Conservation (phyloP, 2,797 vertebrate genomes). For the Basileuterus tristriatus region DNA sequence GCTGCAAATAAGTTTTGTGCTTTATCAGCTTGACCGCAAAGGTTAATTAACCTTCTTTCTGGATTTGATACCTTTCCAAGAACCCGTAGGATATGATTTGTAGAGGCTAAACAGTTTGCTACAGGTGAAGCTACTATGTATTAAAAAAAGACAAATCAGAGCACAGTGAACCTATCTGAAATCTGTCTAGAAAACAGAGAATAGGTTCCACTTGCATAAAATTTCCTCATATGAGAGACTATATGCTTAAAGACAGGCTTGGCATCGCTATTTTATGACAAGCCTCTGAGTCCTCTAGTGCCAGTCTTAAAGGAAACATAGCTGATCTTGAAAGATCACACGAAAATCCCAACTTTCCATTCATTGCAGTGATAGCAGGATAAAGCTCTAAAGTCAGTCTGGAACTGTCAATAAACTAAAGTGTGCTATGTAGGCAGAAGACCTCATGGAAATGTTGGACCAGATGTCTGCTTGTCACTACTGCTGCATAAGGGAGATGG, state of each 20-base stretch:
- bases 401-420: background rate
- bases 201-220: background rate
- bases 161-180: background rate
- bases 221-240: background rate
- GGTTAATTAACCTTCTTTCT: constrained; percentile 35
- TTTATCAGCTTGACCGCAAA: constrained; percentile 20
- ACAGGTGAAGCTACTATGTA: background rate
- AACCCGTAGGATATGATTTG: constrained; percentile 5
- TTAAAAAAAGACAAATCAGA: background rate
- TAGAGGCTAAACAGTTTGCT: background rate
- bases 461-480: background rate
- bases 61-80: constrained; percentile 22
- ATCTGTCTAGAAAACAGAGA: background rate
- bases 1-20: constrained; percentile 28
- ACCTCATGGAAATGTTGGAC: background rate
- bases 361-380: background rate
- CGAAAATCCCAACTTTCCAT: background rate
- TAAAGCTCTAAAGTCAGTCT: background rate
- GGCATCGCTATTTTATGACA: background rate
- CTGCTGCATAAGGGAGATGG: background rate
- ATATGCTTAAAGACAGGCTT: background rate
- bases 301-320: background rate
- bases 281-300: background rate
- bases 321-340: background rate
- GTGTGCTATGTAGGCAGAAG: background rate